Evolutionary conservation across 2,797 vertebrate genomes (phyloP).

Genomic region (Takifugu rubripes): DNA sequence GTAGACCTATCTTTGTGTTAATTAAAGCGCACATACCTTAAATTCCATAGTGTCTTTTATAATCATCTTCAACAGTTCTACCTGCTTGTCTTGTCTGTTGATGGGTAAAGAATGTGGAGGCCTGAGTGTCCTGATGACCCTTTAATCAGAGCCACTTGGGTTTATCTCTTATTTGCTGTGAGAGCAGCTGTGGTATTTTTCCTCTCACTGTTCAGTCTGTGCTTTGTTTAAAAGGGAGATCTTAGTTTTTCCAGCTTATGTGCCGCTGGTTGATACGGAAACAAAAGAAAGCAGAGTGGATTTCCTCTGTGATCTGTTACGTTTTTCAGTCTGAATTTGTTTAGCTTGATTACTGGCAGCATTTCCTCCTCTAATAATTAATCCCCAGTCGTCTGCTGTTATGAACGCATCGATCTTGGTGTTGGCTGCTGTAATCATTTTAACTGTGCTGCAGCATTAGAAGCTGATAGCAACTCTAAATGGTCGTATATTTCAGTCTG

Average conservation of each 20-base stretch:
- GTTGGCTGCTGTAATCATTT: slow-evolving; percentile 17
- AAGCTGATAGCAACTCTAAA: neutral
- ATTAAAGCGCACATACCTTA: neutral
- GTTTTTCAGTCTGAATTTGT: slow-evolving; percentile 18
- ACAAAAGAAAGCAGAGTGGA: slow-evolving; percentile 15
- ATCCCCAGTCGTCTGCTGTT: slow-evolving; percentile 31
- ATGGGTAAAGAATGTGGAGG: slow-evolving; percentile 14
- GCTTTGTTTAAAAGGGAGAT: neutral
- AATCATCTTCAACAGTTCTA: no score
- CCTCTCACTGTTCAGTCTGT: neutral
- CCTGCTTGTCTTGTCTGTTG: slow-evolving; percentile 4
- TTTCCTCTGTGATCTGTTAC: slow-evolving; percentile 20
- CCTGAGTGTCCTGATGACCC: slow-evolving; percentile 2
- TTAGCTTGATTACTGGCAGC: slow-evolving; percentile 13
- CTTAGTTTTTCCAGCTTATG: neutral
- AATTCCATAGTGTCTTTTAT: no score
- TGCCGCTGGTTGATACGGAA: slow-evolving; percentile 10
- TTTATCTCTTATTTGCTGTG: slow-evolving; percentile 10
- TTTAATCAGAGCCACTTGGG: neutral
- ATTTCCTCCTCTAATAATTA: slow-evolving; percentile 29
- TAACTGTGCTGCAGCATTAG: slow-evolving; percentile 7
- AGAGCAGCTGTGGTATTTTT: slow-evolving; percentile 1
- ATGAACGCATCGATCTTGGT: slow-evolving; percentile 18
- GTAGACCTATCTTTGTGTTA: neutral
- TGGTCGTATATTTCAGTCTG: neutral